phyloP scores from a whole-genome alignment of 2,113 vertebrate genomes.

The Nipponia nippon region DNA sequence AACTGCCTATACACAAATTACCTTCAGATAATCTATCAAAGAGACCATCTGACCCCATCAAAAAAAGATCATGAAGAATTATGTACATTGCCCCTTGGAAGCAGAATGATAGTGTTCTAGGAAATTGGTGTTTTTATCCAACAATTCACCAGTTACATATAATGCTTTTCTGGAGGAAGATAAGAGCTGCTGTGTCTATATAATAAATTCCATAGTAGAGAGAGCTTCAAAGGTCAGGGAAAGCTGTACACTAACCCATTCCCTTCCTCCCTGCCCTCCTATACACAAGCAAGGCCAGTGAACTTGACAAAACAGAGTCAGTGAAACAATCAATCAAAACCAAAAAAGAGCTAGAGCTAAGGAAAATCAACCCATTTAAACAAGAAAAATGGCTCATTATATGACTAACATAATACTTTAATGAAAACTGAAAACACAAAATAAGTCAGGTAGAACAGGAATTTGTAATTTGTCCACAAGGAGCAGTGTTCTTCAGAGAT shows the following conservation, averaged over 20 bases:
- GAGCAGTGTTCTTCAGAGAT: background rate
- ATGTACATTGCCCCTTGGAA: background rate
- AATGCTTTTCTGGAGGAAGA: background rate
- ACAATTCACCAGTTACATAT: background rate
- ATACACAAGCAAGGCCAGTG: background rate
- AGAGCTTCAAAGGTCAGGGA: background rate
- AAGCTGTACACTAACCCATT: background rate
- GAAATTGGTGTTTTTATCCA: background rate
- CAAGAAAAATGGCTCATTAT: background rate
- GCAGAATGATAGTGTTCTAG: background rate
- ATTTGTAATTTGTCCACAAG: background rate
- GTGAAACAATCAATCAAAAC: background rate
- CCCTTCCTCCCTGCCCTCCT: background rate
- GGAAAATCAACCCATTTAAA: background rate
- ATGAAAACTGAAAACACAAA: background rate
- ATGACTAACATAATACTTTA: background rate
- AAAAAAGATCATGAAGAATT: background rate
- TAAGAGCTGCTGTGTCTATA: background rate
- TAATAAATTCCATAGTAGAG: background rate
- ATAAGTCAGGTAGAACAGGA: background rate
- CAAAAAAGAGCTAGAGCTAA: background rate
- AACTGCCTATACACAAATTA: background rate
- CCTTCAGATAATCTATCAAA: background rate
- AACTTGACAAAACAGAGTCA: background rate
- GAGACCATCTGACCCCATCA: background rate